Conservation (phyloP, 1,140 invertebrate genomes). For the Pantala flavescens region DNA sequence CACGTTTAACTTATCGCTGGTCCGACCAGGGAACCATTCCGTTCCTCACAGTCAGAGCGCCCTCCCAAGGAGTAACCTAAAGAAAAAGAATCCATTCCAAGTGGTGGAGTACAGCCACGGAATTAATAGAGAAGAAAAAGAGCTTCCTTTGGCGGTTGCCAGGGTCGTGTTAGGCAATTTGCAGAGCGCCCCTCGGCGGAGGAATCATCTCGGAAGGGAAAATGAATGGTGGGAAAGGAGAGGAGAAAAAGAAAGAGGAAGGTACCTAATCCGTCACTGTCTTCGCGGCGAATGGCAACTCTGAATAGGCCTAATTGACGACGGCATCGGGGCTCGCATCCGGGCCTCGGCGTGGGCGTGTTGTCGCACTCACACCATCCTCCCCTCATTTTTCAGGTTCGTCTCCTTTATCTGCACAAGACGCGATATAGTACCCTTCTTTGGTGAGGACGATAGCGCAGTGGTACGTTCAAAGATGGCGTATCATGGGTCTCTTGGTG, state of each 20-base stretch:
- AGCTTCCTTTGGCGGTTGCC: background rate
- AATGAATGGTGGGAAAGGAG: background rate
- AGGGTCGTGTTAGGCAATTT: background rate
- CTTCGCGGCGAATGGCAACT: background rate
- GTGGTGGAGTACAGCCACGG: background rate
- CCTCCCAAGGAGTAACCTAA: too few species aligned
- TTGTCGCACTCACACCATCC: background rate
- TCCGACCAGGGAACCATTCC: too few species aligned
- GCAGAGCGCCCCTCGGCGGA: background rate
- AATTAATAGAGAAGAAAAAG: background rate
- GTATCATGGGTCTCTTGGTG: too few species aligned
- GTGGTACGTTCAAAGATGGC: too few species aligned
- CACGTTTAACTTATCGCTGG: too few species aligned
- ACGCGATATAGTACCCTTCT: too few species aligned
- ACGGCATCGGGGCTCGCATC: background rate
- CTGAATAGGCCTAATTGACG: background rate
- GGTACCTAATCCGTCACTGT: constrained; percentile 3
- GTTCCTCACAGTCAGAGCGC: too few species aligned
- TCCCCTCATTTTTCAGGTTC: background rate
- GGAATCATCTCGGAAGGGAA: background rate
- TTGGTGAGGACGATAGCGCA: too few species aligned
- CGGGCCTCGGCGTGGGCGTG: background rate
- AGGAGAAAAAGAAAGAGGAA: background rate
- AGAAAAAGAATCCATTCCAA: too few species aligned
- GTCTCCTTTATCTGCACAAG: background rate